Base-by-base conservation (phyloP, 2,888 invertebrate genomes). In the Athetis lepigone region DNA sequence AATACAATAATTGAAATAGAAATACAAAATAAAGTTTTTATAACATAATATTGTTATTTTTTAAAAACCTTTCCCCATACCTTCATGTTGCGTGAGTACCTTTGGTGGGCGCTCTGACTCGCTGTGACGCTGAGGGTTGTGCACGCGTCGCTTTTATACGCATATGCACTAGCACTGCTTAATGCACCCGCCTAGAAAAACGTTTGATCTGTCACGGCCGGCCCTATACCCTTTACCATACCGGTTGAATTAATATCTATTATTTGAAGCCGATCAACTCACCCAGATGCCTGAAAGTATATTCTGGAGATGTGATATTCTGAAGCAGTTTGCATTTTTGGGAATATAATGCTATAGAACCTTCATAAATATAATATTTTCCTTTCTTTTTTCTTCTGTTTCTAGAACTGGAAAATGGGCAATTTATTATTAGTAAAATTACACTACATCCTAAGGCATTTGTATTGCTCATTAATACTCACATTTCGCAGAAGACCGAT, bases 51-150 rank as follows among this genome's bases (percentile, higher is more conserved):
- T 4, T 21, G 9, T 9, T 39, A 67, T 5, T 60, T 43, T 33
- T 49, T 27, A 51, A 18, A 54, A 51, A 55, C 51, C 18, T 39
- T 33, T 13, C 63, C 54, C 60, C 81, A 61, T 92, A 92, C 94
- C 94, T 94, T 92, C 94, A 94, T 94, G 83, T 86, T 92, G 89
- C 74, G 77, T 91, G 87, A 76, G 80, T 87, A 83, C 77, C 83
- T 85, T 80, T 79, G 83, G 81, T 86, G 85, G 73, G 77, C 71
- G 85, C 77, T 81, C 81, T 84, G 84, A 81, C 87, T 82, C 79
- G 86, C 84, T 90, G 85, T 93, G 93, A 85, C 81, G 85, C 67
- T 64, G 81, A 86, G 83, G 92, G 92, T 85, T 88, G 88, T 76
- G 76, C 79, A 83, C 70, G 55, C 82, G 76, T 63, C 67, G 84